phyloP scores from a whole-genome alignment of 2,888 invertebrate genomes.

The Cyaniris semiargus region DNA sequence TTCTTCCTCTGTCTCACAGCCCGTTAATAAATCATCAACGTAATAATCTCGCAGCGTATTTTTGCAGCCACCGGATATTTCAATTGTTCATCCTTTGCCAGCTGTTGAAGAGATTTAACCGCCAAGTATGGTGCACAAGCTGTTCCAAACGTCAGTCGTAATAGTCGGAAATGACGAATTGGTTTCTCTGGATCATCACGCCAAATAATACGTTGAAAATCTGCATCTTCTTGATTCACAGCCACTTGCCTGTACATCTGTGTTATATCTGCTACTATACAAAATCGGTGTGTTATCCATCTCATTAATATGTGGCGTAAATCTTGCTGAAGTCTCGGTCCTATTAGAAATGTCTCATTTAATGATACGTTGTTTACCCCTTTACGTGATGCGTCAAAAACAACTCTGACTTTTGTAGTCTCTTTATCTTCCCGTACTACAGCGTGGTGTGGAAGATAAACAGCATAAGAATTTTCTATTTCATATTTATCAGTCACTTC shows the following conservation, averaged over 20 bases:
- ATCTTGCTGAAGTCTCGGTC: constrained; percentile 39
- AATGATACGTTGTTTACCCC: constrained; percentile 38
- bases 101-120: constrained; percentile 21
- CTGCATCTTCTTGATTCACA: no score
- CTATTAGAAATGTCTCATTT: constrained; percentile 39
- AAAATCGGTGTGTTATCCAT: constrained; percentile 27
- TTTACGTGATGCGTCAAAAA: constrained; percentile 28
- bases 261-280: constrained; percentile 37
- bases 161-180: no score
- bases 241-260: not conserved
- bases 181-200: no score
- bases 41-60: no score
- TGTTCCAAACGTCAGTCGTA: not conserved
- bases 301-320: no score
- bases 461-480: constrained; percentile 22
- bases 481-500: not conserved
- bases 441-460: constrained; percentile 24
- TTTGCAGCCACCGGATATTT: no score
- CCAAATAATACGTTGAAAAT: no score
- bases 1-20: no score
- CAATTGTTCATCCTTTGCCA: not conserved
- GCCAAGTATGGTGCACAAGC: constrained; percentile 5
- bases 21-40: no score
- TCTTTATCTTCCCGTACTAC: not conserved
- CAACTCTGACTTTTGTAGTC: constrained; percentile 24